Base-by-base conservation (phyloP, 92 coral and sea anemone species). In the Plumapathes pennacea region DNA sequence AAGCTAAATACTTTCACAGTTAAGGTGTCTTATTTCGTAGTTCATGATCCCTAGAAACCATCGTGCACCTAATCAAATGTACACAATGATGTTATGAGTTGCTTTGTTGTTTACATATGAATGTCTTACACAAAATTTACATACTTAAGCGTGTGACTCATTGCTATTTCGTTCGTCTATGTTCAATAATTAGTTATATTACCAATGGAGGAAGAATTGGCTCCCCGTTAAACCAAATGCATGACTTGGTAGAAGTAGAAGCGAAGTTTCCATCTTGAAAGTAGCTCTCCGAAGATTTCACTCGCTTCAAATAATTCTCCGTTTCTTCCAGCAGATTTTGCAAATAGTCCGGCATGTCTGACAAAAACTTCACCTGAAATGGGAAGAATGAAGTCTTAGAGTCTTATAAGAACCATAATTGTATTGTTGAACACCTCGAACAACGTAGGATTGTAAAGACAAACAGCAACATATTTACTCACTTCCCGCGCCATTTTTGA, bases 401-500 rank as follows among this genome's bases (percentile, higher is more conserved):
- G 0, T 23, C 15, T 5, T n/a, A 25, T 5, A 41, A 4, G 31
- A 12, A 9, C 12, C 15, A 22, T 25, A 5, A 28, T 25, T 33
- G 38, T 37, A 51, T 17, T 6, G 20, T 24, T 32, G 38, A 27
- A 17, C 17, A 55, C 25, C 7, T 31, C 26, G 13, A 11, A 17
- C 15, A 17, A 39, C 49, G 36, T 5, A 5, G 4, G 10, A 24
- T 7, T 10, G 42, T 2, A 46, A 20, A 11, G 11, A 10, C 4
- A 3, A 23, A 45, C 19, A 34, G 48, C 54, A 54, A 25, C 60
- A 62, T 25, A 23, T 10, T 10, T 40, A 25, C 4, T 44, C 5
- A 31, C 64, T 44, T 77, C 85, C 75, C 95, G 95, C 89, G 95
- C 95, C 95, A 86, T 86, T 70, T 86, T 86, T 60, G 81, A 86